Base-by-base conservation (phyloP, 92 coral and sea anemone genomes). In the Porites rus region DNA sequence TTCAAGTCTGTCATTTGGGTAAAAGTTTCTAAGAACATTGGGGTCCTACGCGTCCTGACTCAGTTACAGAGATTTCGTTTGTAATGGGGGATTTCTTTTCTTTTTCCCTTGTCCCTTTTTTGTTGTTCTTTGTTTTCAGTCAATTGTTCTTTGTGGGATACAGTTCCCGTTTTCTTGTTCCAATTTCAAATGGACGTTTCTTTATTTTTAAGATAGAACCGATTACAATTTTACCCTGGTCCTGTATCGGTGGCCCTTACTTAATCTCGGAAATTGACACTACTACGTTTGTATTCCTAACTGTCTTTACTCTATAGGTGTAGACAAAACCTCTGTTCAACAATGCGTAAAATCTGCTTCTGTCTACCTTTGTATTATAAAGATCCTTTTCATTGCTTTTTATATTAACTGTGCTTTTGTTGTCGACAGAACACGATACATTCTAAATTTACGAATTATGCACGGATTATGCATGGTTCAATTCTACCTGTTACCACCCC, bases 341-440 rank as follows among this genome's bases (percentile, higher is more conserved):
- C 31, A 28, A 28, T 28, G 31, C 2, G 31, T 2, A 28, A 28
- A 28, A 28, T 28, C 31, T 28, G 31, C 31, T 2, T 28, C 31
- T 28, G 31, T 28, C 67, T 63, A 63, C 14, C 67, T 63, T 63
- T 63, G 67, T 63, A 16, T 63, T 63, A 63, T 63, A 63, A 7
- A 10, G 67, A 63, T 19, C 67, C 0, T 7, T 63, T 63, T 63
- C 20, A 38, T 38, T 38, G 46, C 46, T 38, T 4, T 63, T 63
- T 63, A 63, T 63, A 8, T 63, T 63, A 0, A 63, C 67, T 63
- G 67, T 63, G 10, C 67, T 63, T 63, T 63, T 63, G 12, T 9
- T 63, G 67, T 63, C 12, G 67, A 63, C 67, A 63, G 67, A 63
- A 63, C 67, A 63, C 67, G 67, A 63, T 63, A 63, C 67, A 63